These are phyloP conservation scores for Eustalomyia histrio DNA, from an alignment of 2,888 invertebrate species.

Conservation along the genomic window DNA sequence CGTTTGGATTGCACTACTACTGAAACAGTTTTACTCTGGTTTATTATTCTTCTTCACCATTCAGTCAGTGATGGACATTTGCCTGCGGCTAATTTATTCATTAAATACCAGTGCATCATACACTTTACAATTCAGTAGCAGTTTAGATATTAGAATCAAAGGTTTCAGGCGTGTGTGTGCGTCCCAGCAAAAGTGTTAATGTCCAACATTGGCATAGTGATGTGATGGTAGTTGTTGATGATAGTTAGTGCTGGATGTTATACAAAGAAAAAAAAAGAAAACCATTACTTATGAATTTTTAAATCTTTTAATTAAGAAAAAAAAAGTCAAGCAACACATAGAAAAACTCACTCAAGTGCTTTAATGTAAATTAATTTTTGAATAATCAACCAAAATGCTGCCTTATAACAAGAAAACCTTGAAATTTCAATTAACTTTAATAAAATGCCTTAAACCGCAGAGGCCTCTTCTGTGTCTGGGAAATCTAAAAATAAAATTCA, in stretches of 20 bases:
- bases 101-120: conserved; percentile 79
- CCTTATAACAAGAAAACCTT: conserved; percentile 26
- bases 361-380: conserved; percentile 8
- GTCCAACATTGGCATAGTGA: conserved; percentile 1
- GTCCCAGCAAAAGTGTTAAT: conserved; percentile 19
- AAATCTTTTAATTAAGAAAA: no score
- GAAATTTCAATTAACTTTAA: conserved; percentile 18
- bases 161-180: conserved; percentile 67
- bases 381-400: conserved; percentile 17
- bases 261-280: neutral
- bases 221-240: neutral
- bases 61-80: conserved; percentile 49
- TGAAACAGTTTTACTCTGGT: conserved; percentile 22
- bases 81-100: conserved; percentile 72
- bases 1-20: conserved; percentile 49
- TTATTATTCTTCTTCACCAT: neutral
- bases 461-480: conserved; percentile 43
- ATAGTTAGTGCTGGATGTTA: neutral
- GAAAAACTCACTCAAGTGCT: conserved; percentile 33
- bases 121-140: conserved; percentile 78
- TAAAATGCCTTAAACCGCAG: conserved; percentile 50
- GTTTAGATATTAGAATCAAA: conserved; percentile 77
- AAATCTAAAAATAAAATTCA: conserved; percentile 25
- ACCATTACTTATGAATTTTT: neutral
- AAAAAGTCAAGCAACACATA: neutral